A percentile compares a stretch with the other conserved stretches of the same genome.
These are phyloP conservation scores for Actinia equina DNA, from an alignment of 64 coral and sea anemone genomes.

Conservation along the genomic window DNA sequence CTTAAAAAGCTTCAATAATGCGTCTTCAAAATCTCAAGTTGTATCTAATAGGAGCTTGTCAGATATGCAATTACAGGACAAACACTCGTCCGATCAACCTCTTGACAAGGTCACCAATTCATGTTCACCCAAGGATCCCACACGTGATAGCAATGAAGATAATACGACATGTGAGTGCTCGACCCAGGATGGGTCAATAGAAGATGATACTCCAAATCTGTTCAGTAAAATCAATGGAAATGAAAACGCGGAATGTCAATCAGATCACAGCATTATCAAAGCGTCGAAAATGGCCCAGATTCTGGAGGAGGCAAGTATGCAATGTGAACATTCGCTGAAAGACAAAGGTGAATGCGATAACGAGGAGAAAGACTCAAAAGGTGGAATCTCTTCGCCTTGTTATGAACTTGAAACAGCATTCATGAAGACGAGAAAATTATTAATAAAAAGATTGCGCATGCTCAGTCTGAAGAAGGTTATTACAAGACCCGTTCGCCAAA, in stretches of 20 bases:
- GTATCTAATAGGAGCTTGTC: background rate
- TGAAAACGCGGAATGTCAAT: background rate
- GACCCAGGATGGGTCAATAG: constrained; percentile 7
- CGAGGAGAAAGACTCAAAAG: constrained; percentile 7
- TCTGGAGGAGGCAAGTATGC: constrained; percentile 76
- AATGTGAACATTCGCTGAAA: constrained; percentile 72
- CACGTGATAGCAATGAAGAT: background rate
- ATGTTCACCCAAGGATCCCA: background rate
- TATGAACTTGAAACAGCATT: constrained; percentile 11
- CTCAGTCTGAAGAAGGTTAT: background rate
- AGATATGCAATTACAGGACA: constrained; percentile 15
- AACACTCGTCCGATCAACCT: background rate
- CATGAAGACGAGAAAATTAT: background rate
- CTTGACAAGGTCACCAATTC: constrained; percentile 6
- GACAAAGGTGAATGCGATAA: constrained; percentile 40
- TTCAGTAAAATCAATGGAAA: constrained; percentile 1
- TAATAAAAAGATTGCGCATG: background rate
- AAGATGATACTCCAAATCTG: background rate
- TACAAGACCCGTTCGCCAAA: background rate
- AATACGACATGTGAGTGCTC: constrained; percentile 32
- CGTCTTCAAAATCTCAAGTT: background rate
- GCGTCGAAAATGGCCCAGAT: constrained; percentile 70
- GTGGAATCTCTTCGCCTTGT: constrained; percentile 14
- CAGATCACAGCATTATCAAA: constrained; percentile 97
- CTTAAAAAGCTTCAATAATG: background rate